Base-by-base conservation (phyloP, 2,797 vertebrate genomes). In the Danio tinwini region DNA sequence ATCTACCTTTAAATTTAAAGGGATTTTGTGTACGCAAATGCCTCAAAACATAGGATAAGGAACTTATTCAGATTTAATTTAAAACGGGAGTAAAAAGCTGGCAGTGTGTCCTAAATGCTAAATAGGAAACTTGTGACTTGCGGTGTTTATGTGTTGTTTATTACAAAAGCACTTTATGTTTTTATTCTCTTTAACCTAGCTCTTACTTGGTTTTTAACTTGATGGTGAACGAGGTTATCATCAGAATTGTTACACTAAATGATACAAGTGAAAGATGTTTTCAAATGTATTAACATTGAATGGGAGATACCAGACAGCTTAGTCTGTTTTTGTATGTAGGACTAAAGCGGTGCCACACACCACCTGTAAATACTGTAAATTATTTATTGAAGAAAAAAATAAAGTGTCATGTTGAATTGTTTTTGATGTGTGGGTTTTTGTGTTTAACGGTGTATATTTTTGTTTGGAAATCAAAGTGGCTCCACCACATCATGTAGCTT, bases 311-410 rank as follows among this genome's bases (percentile, higher is more conserved):
- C 89, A 87, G 90, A 91, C 85, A 90, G 89, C 91, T 92, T 88
- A 90, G 93, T 90, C 84, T 91, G 88, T 91, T 89, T 93, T 90
- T 92, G 86, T 75, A 83, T 92, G 92, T 91, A 93, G 88, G 92
- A 92, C 90, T 92, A 88, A 90, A 79, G 87, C 88, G 91, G 93
- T 90, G 91, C 92, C 91, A 90, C 93, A 92, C 84, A 86, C 92
- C 88, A 55, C 88, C 0, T 96, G 96, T 98, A 97, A 88, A 97
- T 96, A 96, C 88, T 97, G 96, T 98, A 97, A 96, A 96, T 98
- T 98, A 98, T 98, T 99, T 98, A 99, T 98, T 99, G 95, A 96
- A 93, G 90, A 93, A 93, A 29, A 84, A 90, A 82, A 80, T 73
- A 92, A 91, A 86, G 75, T 78, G 92, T 94, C 89, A 92, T 91